These are phyloP conservation scores for Lordiphosa andalusiaca DNA, from an alignment of 2,888 invertebrate species.

Conservation along the genomic window DNA sequence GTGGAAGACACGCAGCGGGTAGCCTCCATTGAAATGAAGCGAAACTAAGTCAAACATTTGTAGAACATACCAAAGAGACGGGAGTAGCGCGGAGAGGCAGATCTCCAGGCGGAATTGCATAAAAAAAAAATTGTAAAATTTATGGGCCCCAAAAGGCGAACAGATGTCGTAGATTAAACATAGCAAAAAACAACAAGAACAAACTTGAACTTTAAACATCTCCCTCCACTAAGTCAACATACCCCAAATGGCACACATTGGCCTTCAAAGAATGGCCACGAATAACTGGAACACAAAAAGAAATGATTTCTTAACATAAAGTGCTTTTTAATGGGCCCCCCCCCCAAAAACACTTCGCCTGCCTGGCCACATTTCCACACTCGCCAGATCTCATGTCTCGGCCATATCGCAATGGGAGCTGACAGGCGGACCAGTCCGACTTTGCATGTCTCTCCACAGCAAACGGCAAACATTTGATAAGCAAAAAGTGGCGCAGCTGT, in stretches of 20 bases:
- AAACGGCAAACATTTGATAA: constrained; percentile 58
- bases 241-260: too few species aligned
- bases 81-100: not conserved
- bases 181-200: too few species aligned
- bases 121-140: constrained; percentile 59
- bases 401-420: constrained; percentile 25
- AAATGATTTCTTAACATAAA: constrained; percentile 40
- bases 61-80: constrained; percentile 40
- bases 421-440: constrained; percentile 32
- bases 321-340: constrained; percentile 52
- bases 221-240: not conserved
- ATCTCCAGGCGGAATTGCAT: constrained; percentile 48
- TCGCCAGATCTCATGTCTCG: constrained; percentile 5
- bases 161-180: constrained; percentile 50
- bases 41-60: constrained; percentile 73
- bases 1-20: constrained; percentile 51
- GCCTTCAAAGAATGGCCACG: not conserved
- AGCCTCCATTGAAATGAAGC: constrained; percentile 21
- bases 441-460: constrained; percentile 45
- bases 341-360: too few species aligned
- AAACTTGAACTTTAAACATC: not conserved
- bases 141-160: constrained; percentile 61
- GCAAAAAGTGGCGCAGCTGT: constrained; percentile 34
- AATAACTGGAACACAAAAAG: not conserved
- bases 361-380: too few species aligned